Base-by-base conservation (phyloP, 2,797 vertebrate species). In the Etheostoma perlongum region DNA sequence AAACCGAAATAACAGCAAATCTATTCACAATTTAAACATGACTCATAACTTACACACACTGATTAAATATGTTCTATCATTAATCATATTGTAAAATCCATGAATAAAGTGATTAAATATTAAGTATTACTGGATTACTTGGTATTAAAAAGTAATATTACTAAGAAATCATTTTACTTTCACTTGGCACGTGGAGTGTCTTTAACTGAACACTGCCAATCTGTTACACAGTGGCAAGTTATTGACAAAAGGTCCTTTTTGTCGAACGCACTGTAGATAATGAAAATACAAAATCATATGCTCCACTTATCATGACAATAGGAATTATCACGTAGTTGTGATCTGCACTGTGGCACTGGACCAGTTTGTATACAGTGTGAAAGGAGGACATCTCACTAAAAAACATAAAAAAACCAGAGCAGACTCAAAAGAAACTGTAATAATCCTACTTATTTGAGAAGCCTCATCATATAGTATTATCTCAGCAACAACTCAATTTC, bases 401-500 rank as follows among this genome's bases (percentile, higher is more conserved):
- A 64, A 76, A 81, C 33, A 30, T 36, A n/a, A 62, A 66, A 53
- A 54, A 74, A 33, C 27, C 21, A 46, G 67, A 68, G 18, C 30
- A 11, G 9, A 71, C n/a, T 71, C 27, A 59, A 83, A 78, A 49
- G 33, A 72, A 78, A 33, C 49, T 67, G 62, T 70, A 71, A 86
- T 79, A 55, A 85, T 66, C 67, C 78, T 55, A 48, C 61, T 86
- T 85, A 60, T 76, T 72, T 30, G 42, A 79, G 69, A 80, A 71
- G 83, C 61, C 79, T 71, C 65, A 76, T 86, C 70, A 63, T 81
- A 83, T 63, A 77, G 61, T 58, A 73, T 88, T 79, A 79, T 85
- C 72, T 72, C 65, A 82, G 74, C 70, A 85, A 78, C 78, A 88
- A 91, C 89, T 90, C 78, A 51, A 89, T 90, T 90, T 89, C 57